Evolutionary conservation across 2,113 vertebrate genomes (phyloP), one percentile per base, ranked within the genome.

Genomic region (Halcyon malimbica): DNA sequence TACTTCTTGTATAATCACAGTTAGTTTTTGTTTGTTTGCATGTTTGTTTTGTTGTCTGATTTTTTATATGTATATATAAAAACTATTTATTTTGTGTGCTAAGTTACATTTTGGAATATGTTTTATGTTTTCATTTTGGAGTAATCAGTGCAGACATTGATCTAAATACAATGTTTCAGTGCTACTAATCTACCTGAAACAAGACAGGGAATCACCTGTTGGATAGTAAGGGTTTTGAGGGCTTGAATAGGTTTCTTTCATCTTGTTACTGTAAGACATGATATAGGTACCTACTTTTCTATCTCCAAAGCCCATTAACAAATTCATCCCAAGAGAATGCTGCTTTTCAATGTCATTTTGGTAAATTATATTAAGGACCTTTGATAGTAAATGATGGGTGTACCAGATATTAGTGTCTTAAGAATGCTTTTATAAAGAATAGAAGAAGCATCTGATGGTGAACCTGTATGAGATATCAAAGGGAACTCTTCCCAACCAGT

Each of bases 161-260:
- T 91, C 31, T 74, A 74, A 94, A 95, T 54, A 53, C 51, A 84
- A 24, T 8, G 10, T 19, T 92, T 41, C 87, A 80, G 31, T 96
- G 78, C 89, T 90, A 78, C 4, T 82, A 65, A 93, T 21, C 10
- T 81, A 89, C 37, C n/a, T 48, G 95, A 95, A 96, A 59, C n/a
- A 88, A 94, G 70, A 92, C 26, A 78, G 24, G 80, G 23, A 91
- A 77, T 35, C 33, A n/a, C 13, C 28, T 54, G 31, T 11, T 56
- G 42, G 7, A 51, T 42, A 80, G 64, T 44, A 83, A 16, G 37
- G 5, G 16, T 23, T 88, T 63, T n/a, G 46, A 63, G n/a, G 14
- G 57, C 51, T 93, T 91, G 29, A 95, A 75, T 90, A 59, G 56
- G 39, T 83, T 68, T 65, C 83, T 97, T 96, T 96, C 51, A 86